Percentiles rank a stretch among this genome's conserved stretches.
Evolutionary conservation across 2,797 vertebrate species (phyloP).

Genomic region (Enteromius viviparus): DNA sequence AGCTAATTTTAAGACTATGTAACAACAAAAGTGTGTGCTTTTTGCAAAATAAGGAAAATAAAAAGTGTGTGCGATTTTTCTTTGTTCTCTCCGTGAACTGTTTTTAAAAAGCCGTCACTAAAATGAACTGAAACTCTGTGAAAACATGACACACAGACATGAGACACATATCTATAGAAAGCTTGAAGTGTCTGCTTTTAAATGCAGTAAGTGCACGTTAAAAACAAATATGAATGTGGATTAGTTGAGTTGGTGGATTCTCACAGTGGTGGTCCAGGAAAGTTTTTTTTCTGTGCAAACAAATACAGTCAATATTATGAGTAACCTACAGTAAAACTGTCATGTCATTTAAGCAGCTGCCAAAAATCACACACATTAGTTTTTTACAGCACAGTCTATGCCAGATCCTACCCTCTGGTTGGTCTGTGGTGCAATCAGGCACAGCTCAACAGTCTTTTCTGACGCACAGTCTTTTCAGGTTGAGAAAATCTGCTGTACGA

Average conservation of each 20-base stretch:
- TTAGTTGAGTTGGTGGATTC: not conserved
- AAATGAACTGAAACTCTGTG: too few relatives aligned
- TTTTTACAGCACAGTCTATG: conserved; percentile 3
- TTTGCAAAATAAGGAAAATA: too few relatives aligned
- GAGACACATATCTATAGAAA: too few relatives aligned
- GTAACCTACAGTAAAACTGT: not conserved
- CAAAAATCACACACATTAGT: conserved; percentile 1
- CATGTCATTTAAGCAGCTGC: conserved; percentile 27
- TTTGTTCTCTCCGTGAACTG: too few relatives aligned
- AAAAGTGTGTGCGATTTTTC: too few relatives aligned
- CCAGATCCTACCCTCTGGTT: conserved; percentile 22
- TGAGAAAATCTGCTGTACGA: conserved; percentile 1
- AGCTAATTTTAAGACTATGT: not conserved
- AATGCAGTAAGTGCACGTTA: too few relatives aligned
- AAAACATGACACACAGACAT: too few relatives aligned
- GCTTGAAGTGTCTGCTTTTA: too few relatives aligned
- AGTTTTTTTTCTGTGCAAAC: conserved; percentile 1
- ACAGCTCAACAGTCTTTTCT: conserved; percentile 18
- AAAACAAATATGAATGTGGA: not conserved
- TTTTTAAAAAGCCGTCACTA: too few relatives aligned
- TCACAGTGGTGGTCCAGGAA: not conserved
- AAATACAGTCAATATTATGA: not conserved
- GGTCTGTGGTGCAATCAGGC: conserved; percentile 6
- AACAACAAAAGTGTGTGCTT: too few relatives aligned
- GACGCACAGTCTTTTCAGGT: not conserved